Evolutionary conservation across 2,113 vertebrate species (phyloP), one percentile per base, ranked within the genome.

Genomic region (Cinclus cinclus): DNA sequence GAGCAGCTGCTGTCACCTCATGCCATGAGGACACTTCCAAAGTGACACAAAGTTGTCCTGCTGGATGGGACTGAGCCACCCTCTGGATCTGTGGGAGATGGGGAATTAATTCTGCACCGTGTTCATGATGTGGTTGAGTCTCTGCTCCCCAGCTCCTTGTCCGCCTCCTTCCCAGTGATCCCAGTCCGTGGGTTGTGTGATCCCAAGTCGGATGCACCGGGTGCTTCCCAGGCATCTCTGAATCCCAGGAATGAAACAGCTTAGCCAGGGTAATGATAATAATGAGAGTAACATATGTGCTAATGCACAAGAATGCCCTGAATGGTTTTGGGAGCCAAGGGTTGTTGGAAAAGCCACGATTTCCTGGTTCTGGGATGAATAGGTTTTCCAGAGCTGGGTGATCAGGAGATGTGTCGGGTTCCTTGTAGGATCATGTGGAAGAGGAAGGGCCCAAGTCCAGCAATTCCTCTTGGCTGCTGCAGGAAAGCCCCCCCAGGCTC

Each of bases 171-270:
- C 46, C 20, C n/a, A 49, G 4, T 15, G 0, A 13, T 30, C 59
- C 27, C 77, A 21, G 0, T 10, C 68, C 30, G 0, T 4, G 58
- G 27, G 9, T 12, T 85, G 63, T 16, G 62, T 10, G 23, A 6
- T 46, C 21, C 62, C 2, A 0, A 6, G 5, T 1, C 0, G 2
- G 67, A 19, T 24, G 31, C 1, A 0, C 42, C 3, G 3, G 2
- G 30, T 21, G 44, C 37, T 91, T 31, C 3, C 49, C 71, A 6
- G 1, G 11, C 1, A 2, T 14, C 5, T 16, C 2, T 3, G 65
- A 71, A 24, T 63, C 62, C 74, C 37, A 21, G 1, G 59, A 62
- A 27, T 3, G 69, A 22, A 55, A 21, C 13, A 37, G 10, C 33
- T 64, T 1, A 67, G 20, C 1, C 1, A 41, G 64, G 42, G 22